Conservation (phyloP, 1,140 invertebrate species). For the Oscheius sp. region DNA sequence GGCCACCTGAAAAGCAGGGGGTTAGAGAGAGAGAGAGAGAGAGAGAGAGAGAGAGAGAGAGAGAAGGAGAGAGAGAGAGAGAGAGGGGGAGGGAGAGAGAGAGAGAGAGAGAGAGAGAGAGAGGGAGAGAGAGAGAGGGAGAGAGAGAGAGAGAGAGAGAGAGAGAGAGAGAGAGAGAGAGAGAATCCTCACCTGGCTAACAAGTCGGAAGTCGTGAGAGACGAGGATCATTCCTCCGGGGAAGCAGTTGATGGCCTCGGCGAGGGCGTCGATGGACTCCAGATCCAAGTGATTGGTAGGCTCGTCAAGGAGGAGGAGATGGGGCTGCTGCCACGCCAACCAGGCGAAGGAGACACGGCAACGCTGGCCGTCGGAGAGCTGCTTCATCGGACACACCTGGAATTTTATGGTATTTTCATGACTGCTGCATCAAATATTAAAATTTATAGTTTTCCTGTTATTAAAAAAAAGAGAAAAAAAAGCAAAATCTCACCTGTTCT, state of each 20-base stretch:
- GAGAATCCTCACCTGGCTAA: conserved; percentile 79
- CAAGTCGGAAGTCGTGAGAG: conserved; percentile 95
- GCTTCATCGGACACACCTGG: conserved; percentile 90
- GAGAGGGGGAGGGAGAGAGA: conserved; percentile 3
- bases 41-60: not conserved
- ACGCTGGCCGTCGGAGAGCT: conserved; percentile 94
- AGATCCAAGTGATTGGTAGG: conserved; percentile 99
- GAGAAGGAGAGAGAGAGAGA: conserved; percentile 45
- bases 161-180: not conserved
- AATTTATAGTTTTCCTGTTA: not conserved
- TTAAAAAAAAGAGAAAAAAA: not conserved
- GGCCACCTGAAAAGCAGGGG: conserved; percentile 75
- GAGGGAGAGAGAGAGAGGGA: not conserved
- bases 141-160: conserved; percentile 48
- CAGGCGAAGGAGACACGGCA: conserved; percentile 98
- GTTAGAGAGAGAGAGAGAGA: not conserved
- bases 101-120: conserved; percentile 47
- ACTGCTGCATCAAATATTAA: not conserved
- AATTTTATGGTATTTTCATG: conserved; percentile 19
- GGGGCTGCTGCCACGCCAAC: conserved; percentile 89
- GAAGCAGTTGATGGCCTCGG: conserved; percentile 94
- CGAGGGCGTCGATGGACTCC: conserved; percentile 97
- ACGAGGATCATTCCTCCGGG: conserved; percentile 96
- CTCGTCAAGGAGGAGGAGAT: conserved; percentile 89
- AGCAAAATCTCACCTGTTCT: conserved; percentile 75